A percentile compares a stretch with the other conserved stretches of the same genome.
phyloP scores from a whole-genome alignment of 2,113 vertebrate genomes.

The Protomyctophum bolini region DNA sequence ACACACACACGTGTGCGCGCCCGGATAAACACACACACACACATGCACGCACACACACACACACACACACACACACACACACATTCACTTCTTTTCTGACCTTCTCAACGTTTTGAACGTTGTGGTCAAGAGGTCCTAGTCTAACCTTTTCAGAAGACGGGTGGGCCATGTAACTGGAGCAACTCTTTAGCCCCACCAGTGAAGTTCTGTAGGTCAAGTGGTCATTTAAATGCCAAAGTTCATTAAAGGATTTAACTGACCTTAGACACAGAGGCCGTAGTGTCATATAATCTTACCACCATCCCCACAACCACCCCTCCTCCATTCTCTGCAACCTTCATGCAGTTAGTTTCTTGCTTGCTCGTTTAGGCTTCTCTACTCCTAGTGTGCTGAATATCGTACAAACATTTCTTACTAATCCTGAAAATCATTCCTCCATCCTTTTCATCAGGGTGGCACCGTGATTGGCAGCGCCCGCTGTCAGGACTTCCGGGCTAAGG shows the following conservation, averaged over 20 bases:
- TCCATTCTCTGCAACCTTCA: not conserved
- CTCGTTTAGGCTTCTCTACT: not conserved
- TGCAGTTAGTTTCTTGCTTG: not conserved
- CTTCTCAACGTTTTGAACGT: slow-evolving; percentile 3
- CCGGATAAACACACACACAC: not conserved
- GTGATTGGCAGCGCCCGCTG: slow-evolving; percentile 95
- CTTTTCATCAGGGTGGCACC: slow-evolving; percentile 85
- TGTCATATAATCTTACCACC: slow-evolving; percentile 11
- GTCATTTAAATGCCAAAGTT: slow-evolving; percentile 53
- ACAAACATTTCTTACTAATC: slow-evolving; percentile 3
- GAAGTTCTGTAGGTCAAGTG: slow-evolving; percentile 45
- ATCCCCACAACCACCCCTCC: no score
- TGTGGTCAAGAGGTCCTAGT: not conserved
- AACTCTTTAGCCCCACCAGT: not conserved
- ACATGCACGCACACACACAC: not conserved
- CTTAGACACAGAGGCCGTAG: not conserved
- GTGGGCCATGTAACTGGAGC: slow-evolving; percentile 24
- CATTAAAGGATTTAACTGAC: slow-evolving; percentile 17
- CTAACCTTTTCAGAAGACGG: not conserved
- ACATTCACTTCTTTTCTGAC: not conserved
- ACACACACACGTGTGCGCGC: no score
- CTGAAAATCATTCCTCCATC: slow-evolving; percentile 17
- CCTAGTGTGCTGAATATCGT: not conserved
- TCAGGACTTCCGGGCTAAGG: slow-evolving; percentile 86
- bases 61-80: not conserved